Evolutionary conservation across 1,140 invertebrate genomes (phyloP).

Genomic region (Sminthurinus signatus): DNA sequence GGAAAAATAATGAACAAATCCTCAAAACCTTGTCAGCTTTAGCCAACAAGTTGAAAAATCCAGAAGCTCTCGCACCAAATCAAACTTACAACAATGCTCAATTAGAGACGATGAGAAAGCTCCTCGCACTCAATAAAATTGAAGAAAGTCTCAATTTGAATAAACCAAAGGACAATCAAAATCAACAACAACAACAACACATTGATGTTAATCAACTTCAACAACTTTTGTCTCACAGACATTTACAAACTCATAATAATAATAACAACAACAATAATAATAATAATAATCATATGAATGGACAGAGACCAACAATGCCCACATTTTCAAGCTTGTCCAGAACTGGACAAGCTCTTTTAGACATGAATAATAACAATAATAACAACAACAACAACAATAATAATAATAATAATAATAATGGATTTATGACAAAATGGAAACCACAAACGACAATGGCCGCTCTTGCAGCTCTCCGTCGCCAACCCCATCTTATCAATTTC

Average conservation of each 20-base stretch:
- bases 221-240: no score
- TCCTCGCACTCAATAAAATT: conserved; percentile 33
- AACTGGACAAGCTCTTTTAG: no score
- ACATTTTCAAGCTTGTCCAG: no score
- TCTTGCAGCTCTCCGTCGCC: no score
- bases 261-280: background rate
- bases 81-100: conserved; percentile 28
- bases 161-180: background rate
- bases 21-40: conserved; percentile 12
- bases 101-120: conserved; percentile 34
- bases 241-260: background rate
- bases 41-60: conserved; percentile 2
- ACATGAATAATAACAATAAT: no score
- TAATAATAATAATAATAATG: no score
- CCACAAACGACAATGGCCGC: no score
- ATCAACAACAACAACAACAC: no score
- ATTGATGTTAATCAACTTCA: no score
- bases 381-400: conserved; percentile 5
- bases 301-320: no score
- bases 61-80: conserved; percentile 2
- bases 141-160: conserved; percentile 18
- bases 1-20: background rate
- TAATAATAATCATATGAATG: background rate
- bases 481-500: no score
- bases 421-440: no score